Conservation (phyloP, 2,888 invertebrate species). For the Eristalinus sepulchralis region DNA sequence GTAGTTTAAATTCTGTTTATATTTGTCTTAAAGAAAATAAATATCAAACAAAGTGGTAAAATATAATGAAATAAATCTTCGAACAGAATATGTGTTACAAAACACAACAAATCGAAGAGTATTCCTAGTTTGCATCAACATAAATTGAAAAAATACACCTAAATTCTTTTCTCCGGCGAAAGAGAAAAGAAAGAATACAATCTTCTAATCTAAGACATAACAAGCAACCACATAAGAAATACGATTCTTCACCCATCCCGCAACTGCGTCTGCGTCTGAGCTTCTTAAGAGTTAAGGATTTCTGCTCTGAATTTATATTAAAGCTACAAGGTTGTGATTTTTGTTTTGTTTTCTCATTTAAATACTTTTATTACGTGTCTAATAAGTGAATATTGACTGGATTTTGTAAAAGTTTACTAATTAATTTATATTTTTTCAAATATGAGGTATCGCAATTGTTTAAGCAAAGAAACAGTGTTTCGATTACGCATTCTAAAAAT, state of each 20-base stretch:
- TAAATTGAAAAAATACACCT: neutral
- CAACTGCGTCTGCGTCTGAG: slow-evolving; percentile 5
- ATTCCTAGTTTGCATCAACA: slow-evolving; percentile 29
- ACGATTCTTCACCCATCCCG: neutral
- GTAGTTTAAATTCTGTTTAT: slow-evolving; percentile 1
- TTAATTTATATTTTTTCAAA: slow-evolving; percentile 29
- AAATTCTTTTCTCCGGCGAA: neutral
- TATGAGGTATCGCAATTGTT: slow-evolving; percentile 59
- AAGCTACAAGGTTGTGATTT: slow-evolving; percentile 49
- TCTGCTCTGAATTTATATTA: slow-evolving; percentile 45
- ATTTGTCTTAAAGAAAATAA: slow-evolving; percentile 27
- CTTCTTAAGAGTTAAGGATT: neutral
- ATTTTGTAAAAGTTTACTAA: slow-evolving; percentile 19
- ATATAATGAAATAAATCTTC: slow-evolving; percentile 27
- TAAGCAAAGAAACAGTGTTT: slow-evolving; percentile 44
- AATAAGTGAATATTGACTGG: slow-evolving; percentile 16
- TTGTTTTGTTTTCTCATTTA: neutral
- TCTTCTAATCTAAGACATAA: slow-evolving; percentile 17
- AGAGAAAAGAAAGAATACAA: neutral
- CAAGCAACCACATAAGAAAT: slow-evolving; percentile 51
- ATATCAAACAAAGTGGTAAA: neutral
- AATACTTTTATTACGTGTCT: slow-evolving; percentile 35
- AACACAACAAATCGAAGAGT: slow-evolving; percentile 18
- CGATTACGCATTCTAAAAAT: slow-evolving; percentile 40
- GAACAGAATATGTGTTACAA: slow-evolving; percentile 20